A percentile compares a stretch with the other conserved stretches of the same genome.
These are phyloP conservation scores for Drosophila quinaria DNA, from an alignment of 2,888 invertebrate genomes.

Conservation along the genomic window DNA sequence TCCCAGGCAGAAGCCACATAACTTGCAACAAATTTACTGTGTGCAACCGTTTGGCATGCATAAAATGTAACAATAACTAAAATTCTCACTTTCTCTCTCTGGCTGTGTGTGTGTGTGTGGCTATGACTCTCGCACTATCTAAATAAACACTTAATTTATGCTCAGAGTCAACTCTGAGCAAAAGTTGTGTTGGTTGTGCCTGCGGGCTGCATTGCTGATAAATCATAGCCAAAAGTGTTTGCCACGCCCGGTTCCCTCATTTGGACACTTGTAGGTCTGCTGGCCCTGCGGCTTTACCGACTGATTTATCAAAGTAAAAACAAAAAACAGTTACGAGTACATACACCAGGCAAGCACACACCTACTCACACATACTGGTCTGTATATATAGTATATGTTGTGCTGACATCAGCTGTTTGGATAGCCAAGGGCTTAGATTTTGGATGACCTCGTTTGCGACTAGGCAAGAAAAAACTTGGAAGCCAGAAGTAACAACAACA, in stretches of 20 bases:
- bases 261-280: slow-evolving; percentile 52
- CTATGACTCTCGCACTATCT: slow-evolving; percentile 23
- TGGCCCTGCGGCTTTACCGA: slow-evolving; percentile 33
- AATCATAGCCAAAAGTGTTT: slow-evolving; percentile 70
- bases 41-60: slow-evolving; percentile 37
- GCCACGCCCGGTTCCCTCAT: slow-evolving; percentile 25
- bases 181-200: slow-evolving; percentile 32
- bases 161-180: slow-evolving; percentile 43
- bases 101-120: neutral
- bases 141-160: slow-evolving; percentile 60
- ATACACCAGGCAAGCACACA: slow-evolving; percentile 11
- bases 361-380: neutral
- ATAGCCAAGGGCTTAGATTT: slow-evolving; percentile 73
- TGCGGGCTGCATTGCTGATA: slow-evolving; percentile 62
- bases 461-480: slow-evolving; percentile 52
- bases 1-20: neutral
- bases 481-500: slow-evolving; percentile 31
- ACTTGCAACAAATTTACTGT: slow-evolving; percentile 32
- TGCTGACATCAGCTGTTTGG: slow-evolving; percentile 76
- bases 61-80: slow-evolving; percentile 46
- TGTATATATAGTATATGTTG: slow-evolving; percentile 47
- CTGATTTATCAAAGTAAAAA: slow-evolving; percentile 55
- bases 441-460: slow-evolving; percentile 66
- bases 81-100: slow-evolving; percentile 15
- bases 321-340: slow-evolving; percentile 36